A percentile compares a stretch with the other conserved stretches of the same genome.
These are phyloP conservation scores for Aphelenchoides avenae DNA, from an alignment of 1,140 invertebrate species.

Conservation along the genomic window DNA sequence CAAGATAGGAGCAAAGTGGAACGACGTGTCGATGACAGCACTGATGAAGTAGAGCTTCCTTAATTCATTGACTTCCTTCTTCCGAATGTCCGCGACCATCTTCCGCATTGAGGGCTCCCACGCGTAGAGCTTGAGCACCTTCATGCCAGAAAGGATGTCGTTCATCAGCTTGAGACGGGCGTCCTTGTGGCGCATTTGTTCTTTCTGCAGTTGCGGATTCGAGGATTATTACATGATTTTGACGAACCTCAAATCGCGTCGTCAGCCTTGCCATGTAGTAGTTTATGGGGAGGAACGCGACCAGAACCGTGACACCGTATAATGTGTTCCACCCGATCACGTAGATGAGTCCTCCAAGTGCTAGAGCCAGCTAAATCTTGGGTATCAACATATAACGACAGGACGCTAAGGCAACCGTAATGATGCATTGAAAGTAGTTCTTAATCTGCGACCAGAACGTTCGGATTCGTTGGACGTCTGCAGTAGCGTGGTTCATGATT, in stretches of 20 bases:
- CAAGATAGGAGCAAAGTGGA: constrained; percentile 26
- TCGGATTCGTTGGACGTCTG: constrained; percentile 13
- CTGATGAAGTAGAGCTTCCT: constrained; percentile 19
- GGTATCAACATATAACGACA: constrained; percentile 4
- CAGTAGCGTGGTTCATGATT: constrained; percentile 30
- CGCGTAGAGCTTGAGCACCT: constrained; percentile 80
- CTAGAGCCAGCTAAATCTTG: constrained; percentile 5
- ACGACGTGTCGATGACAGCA: constrained; percentile 21
- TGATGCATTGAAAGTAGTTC: constrained; percentile 28
- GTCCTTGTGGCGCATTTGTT: constrained; percentile 64
- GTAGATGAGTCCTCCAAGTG: constrained; percentile 19
- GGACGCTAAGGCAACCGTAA: constrained; percentile 20
- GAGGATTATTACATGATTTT: constrained; percentile 2
- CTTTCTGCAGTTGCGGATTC: constrained; percentile 10
- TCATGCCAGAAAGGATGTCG: constrained; percentile 65
- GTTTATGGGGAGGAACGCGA: constrained; percentile 19
- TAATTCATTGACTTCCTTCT: constrained; percentile 17
- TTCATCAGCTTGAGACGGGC: constrained; percentile 64
- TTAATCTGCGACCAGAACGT: constrained; percentile 27
- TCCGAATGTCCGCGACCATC: constrained; percentile 20
- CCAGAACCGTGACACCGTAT: constrained; percentile 23
- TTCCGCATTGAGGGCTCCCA: constrained; percentile 70
- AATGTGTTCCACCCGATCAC: constrained; percentile 22
- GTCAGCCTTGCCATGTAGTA: constrained; percentile 14
- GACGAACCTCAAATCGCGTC: constrained; percentile 11